Percentiles rank a stretch among this genome's conserved stretches.
phyloP scores from a whole-genome alignment of 2,113 vertebrate genomes.

The Oreochromis tanganicae region DNA sequence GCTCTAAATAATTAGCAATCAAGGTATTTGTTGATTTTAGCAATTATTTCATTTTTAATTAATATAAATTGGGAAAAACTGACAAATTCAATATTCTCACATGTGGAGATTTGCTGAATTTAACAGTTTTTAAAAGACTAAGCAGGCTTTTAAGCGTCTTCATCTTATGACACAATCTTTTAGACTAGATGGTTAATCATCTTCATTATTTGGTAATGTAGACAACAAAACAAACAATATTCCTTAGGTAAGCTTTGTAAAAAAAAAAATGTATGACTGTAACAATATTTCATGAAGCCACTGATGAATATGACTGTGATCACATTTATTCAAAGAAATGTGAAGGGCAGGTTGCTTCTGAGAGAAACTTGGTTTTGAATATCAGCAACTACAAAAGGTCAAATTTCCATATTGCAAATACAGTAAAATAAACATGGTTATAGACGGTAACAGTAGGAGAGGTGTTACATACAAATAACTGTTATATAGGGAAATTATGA shows the following conservation, averaged over 20 bases:
- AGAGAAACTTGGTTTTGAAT: neutral
- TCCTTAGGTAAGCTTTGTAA: neutral
- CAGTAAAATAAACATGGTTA: neutral
- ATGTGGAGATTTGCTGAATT: neutral
- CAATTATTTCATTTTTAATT: neutral
- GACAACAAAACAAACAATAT: neutral
- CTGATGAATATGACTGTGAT: neutral
- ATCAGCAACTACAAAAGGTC: neutral
- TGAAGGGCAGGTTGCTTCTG: neutral
- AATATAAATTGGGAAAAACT: neutral
- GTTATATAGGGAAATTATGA: neutral
- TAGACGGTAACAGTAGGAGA: accelerated
- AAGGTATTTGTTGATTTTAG: neutral
- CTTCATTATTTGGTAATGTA: neutral
- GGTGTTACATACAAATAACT: neutral
- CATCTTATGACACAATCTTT: neutral
- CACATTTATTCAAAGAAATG: neutral
- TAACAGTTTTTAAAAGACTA: neutral
- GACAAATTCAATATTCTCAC: neutral
- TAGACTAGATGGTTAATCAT: neutral
- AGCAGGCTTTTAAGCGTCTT: neutral
- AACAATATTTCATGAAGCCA: neutral
- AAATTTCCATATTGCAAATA: neutral
- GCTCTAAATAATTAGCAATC: neutral
- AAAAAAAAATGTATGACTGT: neutral